phyloP scores from a whole-genome alignment of 2,113 vertebrate species.

The Thymallus thymallus region DNA sequence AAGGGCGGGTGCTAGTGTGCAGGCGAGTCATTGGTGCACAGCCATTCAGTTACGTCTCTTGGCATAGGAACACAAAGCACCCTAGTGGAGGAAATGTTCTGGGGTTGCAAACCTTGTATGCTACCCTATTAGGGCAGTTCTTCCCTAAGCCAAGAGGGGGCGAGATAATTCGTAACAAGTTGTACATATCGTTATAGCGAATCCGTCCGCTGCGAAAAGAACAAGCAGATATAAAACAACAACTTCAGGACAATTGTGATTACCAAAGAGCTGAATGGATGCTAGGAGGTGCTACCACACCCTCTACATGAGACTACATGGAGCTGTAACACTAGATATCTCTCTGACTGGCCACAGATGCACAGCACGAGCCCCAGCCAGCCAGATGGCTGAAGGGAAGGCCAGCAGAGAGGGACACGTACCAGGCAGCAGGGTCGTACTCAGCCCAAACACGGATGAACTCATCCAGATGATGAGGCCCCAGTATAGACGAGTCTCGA shows the following conservation, averaged over 20 bases:
- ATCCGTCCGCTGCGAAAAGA: constrained; percentile 92
- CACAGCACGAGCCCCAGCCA: background rate
- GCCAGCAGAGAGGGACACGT: constrained; percentile 68
- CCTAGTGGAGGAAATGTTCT: constrained; percentile 77
- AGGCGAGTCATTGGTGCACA: constrained; percentile 79
- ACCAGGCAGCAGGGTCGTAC: constrained; percentile 96
- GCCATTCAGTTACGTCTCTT: constrained; percentile 72
- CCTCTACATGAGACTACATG: background rate
- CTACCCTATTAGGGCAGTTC: constrained; percentile 97
- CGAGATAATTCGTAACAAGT: constrained; percentile 94
- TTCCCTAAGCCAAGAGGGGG: constrained; percentile 97
- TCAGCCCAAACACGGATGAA: constrained; percentile 97
- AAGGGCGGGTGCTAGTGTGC: constrained; percentile 68
- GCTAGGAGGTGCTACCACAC: constrained; percentile 11
- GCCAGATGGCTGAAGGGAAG: background rate
- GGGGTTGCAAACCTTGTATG: constrained; percentile 94
- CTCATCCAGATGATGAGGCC: constrained; percentile 94
- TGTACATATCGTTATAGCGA: constrained; percentile 98
- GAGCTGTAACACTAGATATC: constrained; percentile 9
- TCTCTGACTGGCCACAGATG: constrained; percentile 18
- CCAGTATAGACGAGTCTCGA: constrained; percentile 94
- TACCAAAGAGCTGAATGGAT: constrained; percentile 52
- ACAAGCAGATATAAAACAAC: constrained; percentile 75
- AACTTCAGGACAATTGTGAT: constrained; percentile 59
- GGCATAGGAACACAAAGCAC: constrained; percentile 68